Base-by-base conservation (phyloP, 1,140 invertebrate genomes). In the Atta cephalotes region DNA sequence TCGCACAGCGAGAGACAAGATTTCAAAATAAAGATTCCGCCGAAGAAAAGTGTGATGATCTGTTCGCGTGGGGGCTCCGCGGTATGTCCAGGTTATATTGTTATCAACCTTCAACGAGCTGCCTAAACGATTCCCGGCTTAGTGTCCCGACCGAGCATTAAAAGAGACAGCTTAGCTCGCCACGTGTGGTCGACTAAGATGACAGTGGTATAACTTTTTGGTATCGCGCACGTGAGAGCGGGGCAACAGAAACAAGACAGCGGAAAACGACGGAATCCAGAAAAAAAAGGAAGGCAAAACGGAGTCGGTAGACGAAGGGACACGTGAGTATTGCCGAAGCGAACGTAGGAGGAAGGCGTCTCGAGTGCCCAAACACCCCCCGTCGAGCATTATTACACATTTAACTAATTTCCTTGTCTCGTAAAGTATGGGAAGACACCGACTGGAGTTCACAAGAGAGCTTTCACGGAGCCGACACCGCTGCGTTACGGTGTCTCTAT, bases 341-440 rank as follows among this genome's bases (percentile, higher is more conserved):
- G 62, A 28, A 56, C 4, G 21, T 12, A 63, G 25, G 53, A 49
- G 60, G 76, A 78, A 74, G 74, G 63, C 21, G 25, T 51, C 31
- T 53, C 60, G 86, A 90, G n/a, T n/a, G 58, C 51, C 72, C 63
- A 35, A n/a, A 62, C 51, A 9, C 81, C 90, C 87, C 91, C 91
- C 90, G 89, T 90, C 51, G 91, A 85, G 92, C 88, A 90, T 93
- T 94, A 94, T 93, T 94, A 94, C 91, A 91, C 91, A 94, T 94
- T 94, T 93, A 94, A 93, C 93, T 93, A 94, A 94, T 94, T 94
- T 93, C 92, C 92, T 91, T 94, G 93, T 93, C 93, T 94, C 93
- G 90, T 93, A 94, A 94, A 93, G 85, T 91, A 91, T 79, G 74
- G 78, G 89, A 93, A 91, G 90, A 92, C 89, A 89, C 79, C 71